These are phyloP conservation scores for Calephelis virginiensis DNA, from an alignment of 1,140 invertebrate species.

Conservation along the genomic window DNA sequence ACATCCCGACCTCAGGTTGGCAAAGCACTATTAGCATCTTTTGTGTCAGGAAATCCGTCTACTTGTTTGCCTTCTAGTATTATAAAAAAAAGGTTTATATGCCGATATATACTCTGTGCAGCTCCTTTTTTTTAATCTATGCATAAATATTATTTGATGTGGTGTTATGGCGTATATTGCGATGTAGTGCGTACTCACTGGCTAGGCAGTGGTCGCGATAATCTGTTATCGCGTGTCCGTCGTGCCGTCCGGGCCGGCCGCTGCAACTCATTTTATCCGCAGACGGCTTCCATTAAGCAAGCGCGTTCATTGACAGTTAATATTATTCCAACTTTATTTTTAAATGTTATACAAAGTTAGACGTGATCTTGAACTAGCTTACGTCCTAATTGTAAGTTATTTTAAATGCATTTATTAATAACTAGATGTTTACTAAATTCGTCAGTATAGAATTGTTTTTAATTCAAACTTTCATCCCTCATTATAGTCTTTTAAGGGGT, in stretches of 20 bases:
- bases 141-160: slow-evolving; percentile 24
- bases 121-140: neutral
- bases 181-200: slow-evolving; percentile 40
- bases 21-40: too few species aligned
- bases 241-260: slow-evolving; percentile 51
- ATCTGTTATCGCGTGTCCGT: slow-evolving; percentile 66
- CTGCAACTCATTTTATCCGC: slow-evolving; percentile 49
- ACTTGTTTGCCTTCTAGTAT: too few species aligned
- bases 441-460: neutral
- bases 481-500: too few species aligned
- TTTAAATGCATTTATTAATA: neutral
- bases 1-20: too few species aligned
- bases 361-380: neutral
- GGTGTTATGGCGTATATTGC: slow-evolving; percentile 21
- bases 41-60: too few species aligned
- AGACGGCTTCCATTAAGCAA: slow-evolving; percentile 32
- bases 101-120: too few species aligned
- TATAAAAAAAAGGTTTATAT: too few species aligned
- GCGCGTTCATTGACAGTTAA: neutral
- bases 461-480: too few species aligned
- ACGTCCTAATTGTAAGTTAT: neutral
- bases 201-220: slow-evolving; percentile 44
- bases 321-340: neutral
- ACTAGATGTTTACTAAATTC: slow-evolving; percentile 18
- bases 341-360: neutral